Conservation (phyloP, 92 coral and sea anemone genomes). For the Phenganax marumi region DNA sequence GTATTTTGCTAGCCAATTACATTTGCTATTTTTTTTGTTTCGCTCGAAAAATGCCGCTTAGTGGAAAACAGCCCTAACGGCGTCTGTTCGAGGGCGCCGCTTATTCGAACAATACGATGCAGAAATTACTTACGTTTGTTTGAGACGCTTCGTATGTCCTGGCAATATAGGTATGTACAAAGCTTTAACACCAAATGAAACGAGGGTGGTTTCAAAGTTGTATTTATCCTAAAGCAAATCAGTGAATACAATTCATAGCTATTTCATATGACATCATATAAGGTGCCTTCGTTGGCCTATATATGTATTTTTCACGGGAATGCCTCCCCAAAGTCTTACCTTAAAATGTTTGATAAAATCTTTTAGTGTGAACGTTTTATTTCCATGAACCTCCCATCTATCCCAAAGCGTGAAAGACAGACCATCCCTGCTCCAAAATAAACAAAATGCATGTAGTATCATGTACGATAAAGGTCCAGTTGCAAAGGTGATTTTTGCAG, state of each 20-base stretch:
- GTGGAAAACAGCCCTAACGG: neutral
- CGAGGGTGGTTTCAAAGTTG: constrained; percentile 80
- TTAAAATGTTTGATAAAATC: constrained; percentile 74
- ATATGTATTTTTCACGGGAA: neutral
- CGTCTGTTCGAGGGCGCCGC: too few relatives aligned
- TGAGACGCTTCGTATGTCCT: constrained; percentile 81
- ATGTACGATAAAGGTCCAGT: neutral
- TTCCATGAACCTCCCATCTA: constrained; percentile 84
- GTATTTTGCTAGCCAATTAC: too few relatives aligned
- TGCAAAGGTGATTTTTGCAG: too few relatives aligned
- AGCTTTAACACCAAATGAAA: constrained; percentile 86
- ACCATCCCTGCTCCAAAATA: constrained; percentile 63
- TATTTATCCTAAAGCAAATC: constrained; percentile 62
- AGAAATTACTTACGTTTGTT: constrained; percentile 64
- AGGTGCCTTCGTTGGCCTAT: neutral
- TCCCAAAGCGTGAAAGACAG: constrained; percentile 87
- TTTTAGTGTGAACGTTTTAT: constrained; percentile 71
- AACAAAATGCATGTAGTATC: neutral
- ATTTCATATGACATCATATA: too few relatives aligned
- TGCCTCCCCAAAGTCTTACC: constrained; percentile 42
- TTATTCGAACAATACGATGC: too few relatives aligned
- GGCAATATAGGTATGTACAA: constrained; percentile 88
- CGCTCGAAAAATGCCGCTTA: too few relatives aligned
- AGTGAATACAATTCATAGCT: neutral
- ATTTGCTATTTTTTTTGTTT: too few relatives aligned